Evolutionary conservation across 2,797 vertebrate species (phyloP), one percentile per base, ranked within the genome.

Genomic region (Cebuella pygmaea): DNA sequence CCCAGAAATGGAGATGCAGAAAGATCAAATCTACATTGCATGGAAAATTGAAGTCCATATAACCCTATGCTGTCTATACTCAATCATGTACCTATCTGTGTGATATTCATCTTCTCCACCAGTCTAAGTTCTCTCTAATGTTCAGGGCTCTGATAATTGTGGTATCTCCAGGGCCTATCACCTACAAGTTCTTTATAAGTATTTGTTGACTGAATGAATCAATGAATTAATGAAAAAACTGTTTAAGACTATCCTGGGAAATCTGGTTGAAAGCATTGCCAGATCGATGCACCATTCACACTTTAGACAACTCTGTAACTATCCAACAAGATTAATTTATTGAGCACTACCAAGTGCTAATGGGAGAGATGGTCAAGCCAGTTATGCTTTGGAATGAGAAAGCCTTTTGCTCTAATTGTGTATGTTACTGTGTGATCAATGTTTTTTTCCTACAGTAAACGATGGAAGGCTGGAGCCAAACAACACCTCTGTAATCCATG

Each of bases 41-140:
- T 33, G 22, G 36, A 30, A 26, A 27, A 13, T 27, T 33, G 11
- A 36, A 87, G 15, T 14, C 26, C 7, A 20, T 36, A 1, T 10
- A 44, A 59, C 13, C 36, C 39, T 1, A 1, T 0, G 27, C 12
- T 44, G 9, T 14, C 52, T 7, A 7, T 1, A 17, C 46, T 59
- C 22, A 17, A 19, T 59, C 17, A 1, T 2, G 1, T 1, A 4
- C 24, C 70, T 83, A 0, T n/a, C 10, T 41, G 4, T 78, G 24
- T 24, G 0, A 11, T 36, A 26, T 9, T 6, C 2, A 0, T 81
- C 67, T 92, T 33, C 33, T 12, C 13, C 22, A 22, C 17, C 70
- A 72, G 27, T 39, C 41, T 17, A 86, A 48, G 39, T 27, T 5
- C 17, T 44, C 44, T 39, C 39, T 22, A 2, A 14, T 17, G 7